Conservation (phyloP, 2,113 vertebrate species). For the Sapajus apella region DNA sequence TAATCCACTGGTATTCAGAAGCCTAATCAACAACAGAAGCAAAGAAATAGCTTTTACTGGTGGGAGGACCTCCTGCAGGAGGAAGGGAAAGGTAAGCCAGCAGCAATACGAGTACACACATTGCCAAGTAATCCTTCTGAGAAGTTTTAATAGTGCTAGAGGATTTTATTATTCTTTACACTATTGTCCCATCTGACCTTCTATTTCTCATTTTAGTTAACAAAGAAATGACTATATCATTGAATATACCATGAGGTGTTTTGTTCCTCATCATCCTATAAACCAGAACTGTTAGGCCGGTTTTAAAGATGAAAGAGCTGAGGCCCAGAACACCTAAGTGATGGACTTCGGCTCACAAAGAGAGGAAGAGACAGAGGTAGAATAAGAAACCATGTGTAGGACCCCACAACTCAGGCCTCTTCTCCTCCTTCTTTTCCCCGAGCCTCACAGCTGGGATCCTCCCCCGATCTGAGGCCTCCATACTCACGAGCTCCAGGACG, state of each 20-base stretch:
- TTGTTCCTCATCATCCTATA: not conserved
- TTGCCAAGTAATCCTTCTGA: not conserved
- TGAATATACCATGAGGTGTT: not conserved
- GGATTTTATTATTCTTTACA: not conserved
- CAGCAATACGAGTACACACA: no score
- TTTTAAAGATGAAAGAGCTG: not conserved
- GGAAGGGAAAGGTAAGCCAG: not conserved
- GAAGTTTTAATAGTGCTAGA: not conserved
- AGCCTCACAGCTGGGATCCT: not conserved
- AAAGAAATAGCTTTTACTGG: not conserved
- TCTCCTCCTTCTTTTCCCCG: rapidly evolving
- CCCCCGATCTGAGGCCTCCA: not conserved
- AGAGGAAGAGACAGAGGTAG: not conserved
- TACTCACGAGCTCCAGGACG: conserved; percentile 83
- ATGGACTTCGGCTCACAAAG: not conserved
- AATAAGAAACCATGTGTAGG: not conserved
- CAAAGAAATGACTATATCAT: not conserved
- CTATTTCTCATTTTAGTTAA: not conserved
- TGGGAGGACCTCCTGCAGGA: rapidly evolving
- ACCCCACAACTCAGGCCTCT: not conserved
- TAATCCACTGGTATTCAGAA: not conserved
- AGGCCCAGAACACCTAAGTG: not conserved
- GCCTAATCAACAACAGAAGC: not conserved
- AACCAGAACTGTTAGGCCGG: no score
- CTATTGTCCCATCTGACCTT: no score